These are phyloP conservation scores for Tokudaia muenninki DNA, from an alignment of 2,797 vertebrate genomes.

Conservation along the genomic window DNA sequence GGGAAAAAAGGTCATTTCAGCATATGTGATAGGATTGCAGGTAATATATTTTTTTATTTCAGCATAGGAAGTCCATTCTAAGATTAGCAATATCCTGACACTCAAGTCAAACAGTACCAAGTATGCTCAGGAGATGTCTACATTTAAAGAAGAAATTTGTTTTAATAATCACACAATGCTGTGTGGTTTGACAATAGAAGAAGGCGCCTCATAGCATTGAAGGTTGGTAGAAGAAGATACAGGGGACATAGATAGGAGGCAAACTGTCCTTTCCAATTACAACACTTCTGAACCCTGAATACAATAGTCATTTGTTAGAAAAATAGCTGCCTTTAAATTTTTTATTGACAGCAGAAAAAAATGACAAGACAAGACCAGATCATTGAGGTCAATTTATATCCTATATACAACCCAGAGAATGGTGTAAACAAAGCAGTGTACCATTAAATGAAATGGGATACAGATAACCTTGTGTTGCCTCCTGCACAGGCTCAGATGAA, in stretches of 20 bases:
- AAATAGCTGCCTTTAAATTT: slow-evolving; percentile 72
- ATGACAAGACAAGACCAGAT: slow-evolving; percentile 52
- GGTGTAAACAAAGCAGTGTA: slow-evolving; percentile 71
- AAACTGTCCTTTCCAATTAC: slow-evolving; percentile 68
- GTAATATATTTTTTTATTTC: neutral
- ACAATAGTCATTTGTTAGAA: slow-evolving; percentile 69
- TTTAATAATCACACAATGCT: slow-evolving; percentile 57
- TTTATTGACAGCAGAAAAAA: slow-evolving; percentile 69
- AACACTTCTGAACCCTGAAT: slow-evolving; percentile 48
- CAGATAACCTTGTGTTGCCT: slow-evolving; percentile 57
- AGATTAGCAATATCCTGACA: slow-evolving; percentile 75
- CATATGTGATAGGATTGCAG: slow-evolving; percentile 73
- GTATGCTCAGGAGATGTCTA: slow-evolving; percentile 71
- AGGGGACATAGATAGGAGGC: slow-evolving; percentile 44
- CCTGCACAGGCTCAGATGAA: slow-evolving; percentile 10
- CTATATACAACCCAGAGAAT: slow-evolving; percentile 66
- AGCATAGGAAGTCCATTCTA: slow-evolving; percentile 67
- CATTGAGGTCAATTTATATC: slow-evolving; percentile 73
- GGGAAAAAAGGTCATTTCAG: slow-evolving; percentile 45
- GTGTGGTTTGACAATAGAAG: slow-evolving; percentile 62
- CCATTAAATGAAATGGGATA: slow-evolving; percentile 74
- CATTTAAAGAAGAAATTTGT: slow-evolving; percentile 81
- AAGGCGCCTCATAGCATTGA: slow-evolving; percentile 26
- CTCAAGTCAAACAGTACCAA: slow-evolving; percentile 72
- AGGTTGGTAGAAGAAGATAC: slow-evolving; percentile 44